Evolutionary conservation across 2,888 invertebrate genomes (phyloP), one percentile per base, ranked within the genome.

Genomic region (Tenthredo notha): DNA sequence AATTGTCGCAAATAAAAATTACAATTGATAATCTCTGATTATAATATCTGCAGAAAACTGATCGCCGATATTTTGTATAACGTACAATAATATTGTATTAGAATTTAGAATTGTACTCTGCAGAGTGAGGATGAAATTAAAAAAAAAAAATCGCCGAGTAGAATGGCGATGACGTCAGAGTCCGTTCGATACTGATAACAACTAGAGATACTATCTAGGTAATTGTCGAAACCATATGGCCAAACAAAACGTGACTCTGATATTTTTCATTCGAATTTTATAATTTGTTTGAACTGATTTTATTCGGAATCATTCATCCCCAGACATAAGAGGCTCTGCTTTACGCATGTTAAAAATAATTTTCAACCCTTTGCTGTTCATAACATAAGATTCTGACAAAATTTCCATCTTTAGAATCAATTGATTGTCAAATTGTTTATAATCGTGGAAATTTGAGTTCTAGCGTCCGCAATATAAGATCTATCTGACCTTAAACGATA

Each of bases 141-240:
- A 29, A 33, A 9, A 61, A 29, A 33, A 74, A 77, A 80, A 80
- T 80, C 15, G 25, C 9, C 1, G 40, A 61, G 61, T 37, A 80
- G 33, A 58, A 33, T 33, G 25, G 37, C 61, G 29, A 54, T 80
- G 61, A 80, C 80, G 80, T 80, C 58, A 61, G 37, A 58, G 21
- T 37, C 0, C 37, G 61, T 58, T 80, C 61, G 40, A 80, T 80
- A 80, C 21, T 21, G 80, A 80, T 61, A 40, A 80, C 61, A 80
- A 61, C 40, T 40, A 40, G 2, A 61, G 21, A 80, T 80, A 40
- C 80, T 29, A 37, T 61, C 77, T 21, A 40, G n/a, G n/a, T 78
- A 80, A 80, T 80, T 40, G 61, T 80, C 80, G 21, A 40, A 80
- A 61, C 80, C 61, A 80, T 80, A 80, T 80, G 78, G 25, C 40